A percentile compares a stretch with the other conserved stretches of the same genome.
Conservation (phyloP, 2,797 vertebrate species). For the Neosalanx taihuensis region DNA sequence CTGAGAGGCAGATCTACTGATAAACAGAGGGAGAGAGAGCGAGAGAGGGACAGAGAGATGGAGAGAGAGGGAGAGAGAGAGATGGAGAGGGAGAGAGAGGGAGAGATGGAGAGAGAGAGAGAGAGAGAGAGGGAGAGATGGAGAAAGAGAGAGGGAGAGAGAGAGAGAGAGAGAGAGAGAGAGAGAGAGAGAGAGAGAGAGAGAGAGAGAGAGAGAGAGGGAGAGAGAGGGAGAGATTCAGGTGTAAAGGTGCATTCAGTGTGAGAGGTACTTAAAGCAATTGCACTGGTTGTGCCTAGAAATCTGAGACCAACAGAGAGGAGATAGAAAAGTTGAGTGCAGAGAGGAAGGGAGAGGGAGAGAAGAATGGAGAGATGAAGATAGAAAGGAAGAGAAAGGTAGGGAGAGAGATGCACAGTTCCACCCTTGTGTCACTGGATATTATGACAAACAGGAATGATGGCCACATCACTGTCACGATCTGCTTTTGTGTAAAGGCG, state of each 20-base stretch:
- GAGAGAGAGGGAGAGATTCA: slow-evolving; percentile 4
- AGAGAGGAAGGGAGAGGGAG: slow-evolving; percentile 23
- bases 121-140: no score
- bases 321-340: slow-evolving; percentile 29
- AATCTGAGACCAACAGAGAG: slow-evolving; percentile 54
- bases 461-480: slow-evolving; percentile 54
- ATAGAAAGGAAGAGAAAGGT: not conserved
- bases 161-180: not conserved
- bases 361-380: slow-evolving; percentile 21
- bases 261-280: not conserved
- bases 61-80: not conserved
- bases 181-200: no score
- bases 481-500: slow-evolving; percentile 56
- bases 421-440: no score
- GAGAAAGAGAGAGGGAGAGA: not conserved
- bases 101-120: no score
- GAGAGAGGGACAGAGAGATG: not conserved
- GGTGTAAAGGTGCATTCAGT: slow-evolving; percentile 12
- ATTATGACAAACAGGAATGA: slow-evolving; percentile 23
- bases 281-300: not conserved
- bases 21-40: no score
- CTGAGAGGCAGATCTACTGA: not conserved
- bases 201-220: not conserved
- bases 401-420: slow-evolving; percentile 8
- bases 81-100: not conserved